Base-by-base conservation (phyloP, 2,797 vertebrate species). In the Sylvilagus floridanus region DNA sequence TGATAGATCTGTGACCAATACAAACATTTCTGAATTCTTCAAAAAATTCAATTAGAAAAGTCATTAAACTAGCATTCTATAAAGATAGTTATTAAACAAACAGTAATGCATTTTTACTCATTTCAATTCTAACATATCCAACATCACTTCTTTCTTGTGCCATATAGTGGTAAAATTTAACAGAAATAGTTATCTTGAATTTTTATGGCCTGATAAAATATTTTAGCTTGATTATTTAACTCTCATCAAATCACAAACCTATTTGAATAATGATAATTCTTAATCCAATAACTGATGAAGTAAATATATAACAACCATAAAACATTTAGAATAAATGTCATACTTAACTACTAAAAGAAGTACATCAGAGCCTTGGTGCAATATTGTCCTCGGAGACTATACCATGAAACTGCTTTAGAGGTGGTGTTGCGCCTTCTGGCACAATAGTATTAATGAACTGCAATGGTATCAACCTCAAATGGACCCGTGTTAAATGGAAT, bases 41-140 rank as follows among this genome's bases (percentile, higher is more conserved):
- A 95, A 95, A 97, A 97, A 96, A 93, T 90, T 96, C 91, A 95
- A 42, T 95, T 96, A 97, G 90, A 97, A 97, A 97, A 97, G 87
- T 96, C 91, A 93, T 95, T 95, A 97, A 97, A 95, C 86, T 94
- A 94, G 87, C 90, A 96, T 95, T 96, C 87, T 97, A 91, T 95
- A 96, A 97, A 95, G 96, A 95, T 95, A 94, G 93, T 89, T 90
- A 96, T 95, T 94, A 95, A 96, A 95, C 91, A 96, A 97, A 96
- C 89, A 71, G 77, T 63, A 95, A 96, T 77, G 84, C 71, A 94
- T 91, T 94, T 97, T 97, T 89, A 94, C 69, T 95, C 84, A 94
- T 88, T 96, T 97, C 77, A 93, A 79, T 94, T 95, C 69, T 96
- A 94, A 92, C 69, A 94, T 95, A 96, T 72, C 82, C 91, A 95